Base-by-base conservation (phyloP, 2,797 vertebrate species). In the Cryptoblepharus egeriae region DNA sequence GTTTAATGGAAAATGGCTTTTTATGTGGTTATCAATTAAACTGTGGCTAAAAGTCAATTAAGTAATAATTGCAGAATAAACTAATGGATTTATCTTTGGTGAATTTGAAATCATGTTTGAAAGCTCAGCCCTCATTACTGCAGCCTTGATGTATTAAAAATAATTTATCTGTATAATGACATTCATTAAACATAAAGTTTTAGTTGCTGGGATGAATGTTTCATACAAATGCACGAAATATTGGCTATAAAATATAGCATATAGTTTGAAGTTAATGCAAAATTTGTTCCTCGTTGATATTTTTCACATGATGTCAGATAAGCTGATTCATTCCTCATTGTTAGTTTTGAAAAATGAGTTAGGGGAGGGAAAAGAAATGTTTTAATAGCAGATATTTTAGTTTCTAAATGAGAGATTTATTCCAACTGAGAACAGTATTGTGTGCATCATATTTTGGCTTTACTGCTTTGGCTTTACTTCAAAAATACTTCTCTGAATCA, bases 91-190 rank as follows among this genome's bases (percentile, higher is more conserved):
- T 91, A 90, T 71, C 83, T 90, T 74, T 86, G 57, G 67, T 89
- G 91, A 89, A 92, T 90, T 90, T 26, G 57, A 83, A 92, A 81
- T 88, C 49, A 2, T 90, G 22, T 90, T 78, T 92, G 90, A 93
- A 90, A 89, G 37, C 20, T 87, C 90, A 64, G 28, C 64, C 58
- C 84, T 90, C 4, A 80, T 94, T 92, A 91, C 83, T 88, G 68
- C 7, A 90, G 63, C 18, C 64, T 91, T 91, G 86, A 90, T 88
- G 30, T 88, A 88, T 85, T 64, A 93, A 92, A 94, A 90, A 90
- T 85, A 83, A 90, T 94, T 90, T 89, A 86, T 88, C 60, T 90
- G 45, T 90, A 69, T 88, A 91, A 86, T 87, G 1, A 30, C 84
- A 85, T 91, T 94, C 81, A 88, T 92, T 91, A 89, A 70, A 84